Evolutionary conservation across 2,888 invertebrate species (phyloP), one percentile per base, ranked within the genome.

Genomic region (Andrena fulva): DNA sequence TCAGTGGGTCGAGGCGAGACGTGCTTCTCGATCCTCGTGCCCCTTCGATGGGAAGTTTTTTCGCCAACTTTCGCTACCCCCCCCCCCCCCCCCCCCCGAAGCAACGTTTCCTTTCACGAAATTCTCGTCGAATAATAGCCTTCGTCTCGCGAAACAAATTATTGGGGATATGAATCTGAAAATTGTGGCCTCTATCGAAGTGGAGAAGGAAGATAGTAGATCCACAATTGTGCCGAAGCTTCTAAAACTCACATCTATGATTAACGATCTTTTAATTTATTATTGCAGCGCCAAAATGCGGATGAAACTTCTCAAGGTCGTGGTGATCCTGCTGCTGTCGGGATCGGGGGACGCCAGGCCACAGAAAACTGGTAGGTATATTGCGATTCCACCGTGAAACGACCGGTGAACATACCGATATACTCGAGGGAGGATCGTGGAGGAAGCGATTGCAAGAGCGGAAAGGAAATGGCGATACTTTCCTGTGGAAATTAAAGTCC

Each of bases 281-380:
- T 90, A 89, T 93, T 93, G 59, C 91, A 93, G 93, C 89, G 85
- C 85, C 64, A 93, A 91, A 90, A 93, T 93, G 93, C 89, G 91
- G 87, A 90, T 90, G 78, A 90, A 90, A 76, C 35, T 92, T 67
- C 80, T 90, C 76, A 90, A 89, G 78, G 77, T 91, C 60, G 80
- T 91, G 80, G 84, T 90, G 89, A 80, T 92, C 85, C 90, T 93
- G 86, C 87, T 92, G 80, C 76, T 91, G 48, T 87, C 89, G 70
- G 92, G 91, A 86, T 91, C 88, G 64, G 88, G 87, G 66, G 81
- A 92, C 70, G 90, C 91, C 68, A 92, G 93, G 78, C 93, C 93
- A 56, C 92, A 91, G 66, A 90, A 86, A 82, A 76, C 75, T 64
- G 93, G 93, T 93, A 88, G 91, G 27, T 6, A 12, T 67, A 27